These are phyloP conservation scores for Baccha elongata DNA, from an alignment of 2,888 invertebrate species.

Conservation along the genomic window DNA sequence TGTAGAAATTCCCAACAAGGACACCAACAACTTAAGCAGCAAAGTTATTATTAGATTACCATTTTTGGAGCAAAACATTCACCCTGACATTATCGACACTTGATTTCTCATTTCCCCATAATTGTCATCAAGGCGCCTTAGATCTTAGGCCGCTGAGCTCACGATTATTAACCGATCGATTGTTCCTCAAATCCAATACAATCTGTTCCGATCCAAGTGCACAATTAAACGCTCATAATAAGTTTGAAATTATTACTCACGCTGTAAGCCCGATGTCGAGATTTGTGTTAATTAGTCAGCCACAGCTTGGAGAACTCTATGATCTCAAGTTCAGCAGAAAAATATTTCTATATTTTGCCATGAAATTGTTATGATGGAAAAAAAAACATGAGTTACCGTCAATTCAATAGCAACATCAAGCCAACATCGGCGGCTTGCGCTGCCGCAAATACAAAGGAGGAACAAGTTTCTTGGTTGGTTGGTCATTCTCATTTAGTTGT, in stretches of 20 bases:
- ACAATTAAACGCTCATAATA: conserved; percentile 66
- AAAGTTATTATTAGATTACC: conserved; percentile 38
- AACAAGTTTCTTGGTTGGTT: conserved; percentile 52
- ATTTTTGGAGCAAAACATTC: conserved; percentile 62
- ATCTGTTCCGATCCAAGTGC: conserved; percentile 16
- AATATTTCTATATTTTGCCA: conserved; percentile 36
- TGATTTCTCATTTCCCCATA: conserved; percentile 65
- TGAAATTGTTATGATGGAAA: conserved; percentile 39
- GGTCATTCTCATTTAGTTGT: conserved; percentile 28
- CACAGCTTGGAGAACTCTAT: conserved; percentile 21
- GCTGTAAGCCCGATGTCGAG: conserved; percentile 5
- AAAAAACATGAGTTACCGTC: conserved; percentile 24
- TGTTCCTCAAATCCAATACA: conserved; percentile 25
- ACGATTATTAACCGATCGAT: conserved; percentile 52
- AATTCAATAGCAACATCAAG: conserved; percentile 18
- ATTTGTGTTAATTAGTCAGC: conserved; percentile 65
- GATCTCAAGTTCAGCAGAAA: conserved; percentile 60
- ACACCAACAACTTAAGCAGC: conserved; percentile 30
- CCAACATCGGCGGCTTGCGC: neutral
- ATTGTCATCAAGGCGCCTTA: conserved; percentile 58
- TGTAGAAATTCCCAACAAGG: conserved; percentile 48
- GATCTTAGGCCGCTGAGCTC: conserved; percentile 59
- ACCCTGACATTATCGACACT: conserved; percentile 67
- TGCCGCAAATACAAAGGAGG: conserved; percentile 30
- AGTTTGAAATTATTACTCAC: conserved; percentile 52